Percentiles rank a stretch among this genome's conserved stretches.
These are phyloP conservation scores for Cepaea nemoralis DNA, from an alignment of 1,140 invertebrate species.

Conservation along the genomic window DNA sequence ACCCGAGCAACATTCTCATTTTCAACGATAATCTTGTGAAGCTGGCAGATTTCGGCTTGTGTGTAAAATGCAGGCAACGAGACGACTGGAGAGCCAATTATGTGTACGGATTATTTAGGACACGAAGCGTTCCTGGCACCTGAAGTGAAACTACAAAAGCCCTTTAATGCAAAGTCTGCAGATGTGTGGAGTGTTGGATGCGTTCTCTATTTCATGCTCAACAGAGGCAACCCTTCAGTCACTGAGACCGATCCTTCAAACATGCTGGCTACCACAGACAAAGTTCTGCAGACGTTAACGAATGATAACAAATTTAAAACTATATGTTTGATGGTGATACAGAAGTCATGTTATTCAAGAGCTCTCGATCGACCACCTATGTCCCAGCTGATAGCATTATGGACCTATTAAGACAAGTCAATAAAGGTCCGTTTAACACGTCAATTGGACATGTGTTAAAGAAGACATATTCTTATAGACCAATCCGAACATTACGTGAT, in stretches of 20 bases:
- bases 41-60: conserved; percentile 57
- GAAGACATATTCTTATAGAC: no score
- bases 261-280: not conserved
- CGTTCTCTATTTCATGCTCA: conserved; percentile 46
- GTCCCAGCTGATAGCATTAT: not conserved
- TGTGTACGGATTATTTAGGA: conserved; percentile 54
- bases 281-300: no score
- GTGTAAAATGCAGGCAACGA: conserved; percentile 44
- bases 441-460: no score
- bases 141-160: conserved; percentile 46
- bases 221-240: not conserved
- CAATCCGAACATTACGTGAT: no score
- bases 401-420: not conserved
- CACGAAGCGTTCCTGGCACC: conserved; percentile 51
- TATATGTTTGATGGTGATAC: not conserved
- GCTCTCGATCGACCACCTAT: not conserved
- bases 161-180: conserved; percentile 47
- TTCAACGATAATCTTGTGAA: conserved; percentile 44
- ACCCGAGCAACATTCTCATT: conserved; percentile 55
- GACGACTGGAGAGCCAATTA: conserved; percentile 29
- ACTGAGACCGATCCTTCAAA: not conserved
- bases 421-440: no score
- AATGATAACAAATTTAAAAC: not conserved
- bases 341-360: not conserved
- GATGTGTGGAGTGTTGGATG: conserved; percentile 57